Conservation (phyloP, 1,140 invertebrate species). For the Atta cephalotes region DNA sequence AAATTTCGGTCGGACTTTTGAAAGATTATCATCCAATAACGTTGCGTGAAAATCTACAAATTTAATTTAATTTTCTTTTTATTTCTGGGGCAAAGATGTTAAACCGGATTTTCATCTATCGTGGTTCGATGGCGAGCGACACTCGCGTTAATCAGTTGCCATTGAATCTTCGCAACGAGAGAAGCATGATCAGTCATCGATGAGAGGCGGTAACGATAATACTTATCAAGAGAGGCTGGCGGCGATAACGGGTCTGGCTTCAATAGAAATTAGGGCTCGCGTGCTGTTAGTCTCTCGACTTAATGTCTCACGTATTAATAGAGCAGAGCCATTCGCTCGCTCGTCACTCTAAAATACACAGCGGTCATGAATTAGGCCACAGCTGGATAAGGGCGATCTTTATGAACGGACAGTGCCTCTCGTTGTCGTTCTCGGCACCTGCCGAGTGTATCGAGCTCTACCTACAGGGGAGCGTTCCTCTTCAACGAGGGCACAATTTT, state of each 20-base stretch:
- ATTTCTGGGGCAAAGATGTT: background rate
- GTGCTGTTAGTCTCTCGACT: constrained; percentile 49
- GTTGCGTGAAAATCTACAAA: background rate
- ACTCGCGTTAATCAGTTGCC: background rate
- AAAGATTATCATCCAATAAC: too few relatives aligned
- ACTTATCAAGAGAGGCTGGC: constrained; percentile 47
- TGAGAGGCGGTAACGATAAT: constrained; percentile 50
- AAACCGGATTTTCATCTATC: constrained; percentile 7
- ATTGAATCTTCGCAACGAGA: constrained; percentile 12
- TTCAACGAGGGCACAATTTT: constrained; percentile 48
- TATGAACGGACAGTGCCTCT: constrained; percentile 50
- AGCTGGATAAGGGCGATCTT: constrained; percentile 74
- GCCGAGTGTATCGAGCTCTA: constrained; percentile 8
- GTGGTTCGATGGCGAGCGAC: background rate
- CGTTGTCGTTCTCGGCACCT: constrained; percentile 63
- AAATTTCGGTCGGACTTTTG: too few relatives aligned
- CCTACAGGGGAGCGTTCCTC: constrained; percentile 30
- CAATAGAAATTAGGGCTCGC: constrained; percentile 68
- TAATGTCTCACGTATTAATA: constrained; percentile 69
- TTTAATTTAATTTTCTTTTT: background rate
- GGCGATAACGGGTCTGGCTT: constrained; percentile 50
- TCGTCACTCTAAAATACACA: constrained; percentile 46
- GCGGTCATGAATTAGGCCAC: constrained; percentile 74
- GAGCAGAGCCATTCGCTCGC: constrained; percentile 38
- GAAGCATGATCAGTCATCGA: constrained; percentile 37